phyloP scores from a whole-genome alignment of 92 coral and sea anemone genomes.

The Diadumene lineata region DNA sequence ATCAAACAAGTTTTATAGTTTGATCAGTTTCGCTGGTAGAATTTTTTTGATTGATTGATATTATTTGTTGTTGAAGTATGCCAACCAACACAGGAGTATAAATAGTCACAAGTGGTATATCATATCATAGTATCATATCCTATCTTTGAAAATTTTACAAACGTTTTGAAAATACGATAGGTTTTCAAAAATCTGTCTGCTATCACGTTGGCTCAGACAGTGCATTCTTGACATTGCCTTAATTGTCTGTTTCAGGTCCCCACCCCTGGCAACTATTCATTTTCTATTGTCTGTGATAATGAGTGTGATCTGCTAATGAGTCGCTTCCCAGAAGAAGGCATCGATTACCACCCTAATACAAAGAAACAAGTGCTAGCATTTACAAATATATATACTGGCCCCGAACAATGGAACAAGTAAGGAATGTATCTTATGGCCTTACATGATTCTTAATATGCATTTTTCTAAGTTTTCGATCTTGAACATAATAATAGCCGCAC shows the following conservation, averaged over 20 bases:
- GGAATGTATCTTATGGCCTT: too few relatives aligned
- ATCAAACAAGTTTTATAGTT: too few relatives aligned
- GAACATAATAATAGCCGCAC: too few relatives aligned
- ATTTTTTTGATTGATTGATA: too few relatives aligned
- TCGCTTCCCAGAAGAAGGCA: slow-evolving; percentile 22
- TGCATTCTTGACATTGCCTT: too few relatives aligned
- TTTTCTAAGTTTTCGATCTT: too few relatives aligned
- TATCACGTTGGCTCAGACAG: too few relatives aligned
- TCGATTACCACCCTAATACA: slow-evolving; percentile 14
- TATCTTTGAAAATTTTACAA: background rate
- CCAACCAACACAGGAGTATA: too few relatives aligned
- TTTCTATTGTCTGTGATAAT: slow-evolving; percentile 56
- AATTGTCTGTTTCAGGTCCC: slow-evolving; percentile 22
- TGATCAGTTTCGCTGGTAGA: too few relatives aligned
- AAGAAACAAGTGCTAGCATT: background rate
- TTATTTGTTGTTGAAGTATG: too few relatives aligned
- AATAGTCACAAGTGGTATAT: too few relatives aligned
- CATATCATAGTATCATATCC: background rate
- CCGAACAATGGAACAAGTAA: slow-evolving; percentile 10
- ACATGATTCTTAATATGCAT: too few relatives aligned
- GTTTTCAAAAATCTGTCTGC: background rate
- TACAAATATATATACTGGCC: background rate
- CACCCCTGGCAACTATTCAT: slow-evolving; percentile 41
- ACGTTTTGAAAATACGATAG: background rate
- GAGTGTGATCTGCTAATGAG: slow-evolving; percentile 54